Evolutionary conservation across 2,888 invertebrate species (phyloP), one percentile per base, ranked within the genome.

Genomic region (Charanyca ferruginea): DNA sequence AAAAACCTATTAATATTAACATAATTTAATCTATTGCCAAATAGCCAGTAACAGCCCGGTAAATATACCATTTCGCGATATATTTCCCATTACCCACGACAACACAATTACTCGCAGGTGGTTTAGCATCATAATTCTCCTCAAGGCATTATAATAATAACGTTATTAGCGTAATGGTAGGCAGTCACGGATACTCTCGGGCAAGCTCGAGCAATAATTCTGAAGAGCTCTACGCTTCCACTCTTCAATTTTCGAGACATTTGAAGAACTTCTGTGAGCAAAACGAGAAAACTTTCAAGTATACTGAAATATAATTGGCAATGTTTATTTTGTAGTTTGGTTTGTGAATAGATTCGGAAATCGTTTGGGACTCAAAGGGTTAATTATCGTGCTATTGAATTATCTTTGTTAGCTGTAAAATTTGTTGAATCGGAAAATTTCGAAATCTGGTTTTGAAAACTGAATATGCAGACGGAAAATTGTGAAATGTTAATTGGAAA

Each of bases 231-330:
- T 73, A 57, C 25, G 25, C 35, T 57, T n/a, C 22, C 20, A 41
- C 35, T 61, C 35, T 59, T 49, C 18, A 53, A 66, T 70, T 72
- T 75, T 62, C 73, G 68, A 79, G 72, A 68, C 52, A 61, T 65
- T 73, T 67, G 52, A 62, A 77, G 63, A 61, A 55, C 49, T 48
- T 35, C 20, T 35, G 7, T n/a, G 47, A n/a, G 44, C 51, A 47
- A 61, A 72, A 71, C 68, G 58, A 66, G 78, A 60, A 67, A 77
- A 77, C 47, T 81, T 80, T 80, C 13, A 23, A 72, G 75, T 61
- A 52, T 66, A 48, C 57, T 70, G 38, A 67, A 66, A 74, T 74
- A 54, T 80, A 69, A 79, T 77, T 71, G 67, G 57, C 42, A 52
- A 61, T 64, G 57, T 62, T 66, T 69, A 75, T 62, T 68, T 67